A percentile compares a stretch with the other conserved stretches of the same genome.
phyloP scores from a whole-genome alignment of 2,797 vertebrate genomes.

The Gambelia wislizenii region DNA sequence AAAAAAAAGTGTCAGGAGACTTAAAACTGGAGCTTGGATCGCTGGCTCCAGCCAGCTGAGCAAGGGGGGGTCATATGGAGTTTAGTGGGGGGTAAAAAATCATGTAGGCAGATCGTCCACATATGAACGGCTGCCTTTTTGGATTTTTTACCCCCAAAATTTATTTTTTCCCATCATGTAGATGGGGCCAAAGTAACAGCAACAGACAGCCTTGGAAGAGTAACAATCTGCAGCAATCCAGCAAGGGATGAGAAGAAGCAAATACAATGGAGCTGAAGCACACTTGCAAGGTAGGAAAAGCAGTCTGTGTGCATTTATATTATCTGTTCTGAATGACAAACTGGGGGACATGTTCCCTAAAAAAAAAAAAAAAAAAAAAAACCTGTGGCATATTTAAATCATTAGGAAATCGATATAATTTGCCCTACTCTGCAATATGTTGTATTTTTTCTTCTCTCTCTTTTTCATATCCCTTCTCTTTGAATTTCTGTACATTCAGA shows the following conservation, averaged over 20 bases:
- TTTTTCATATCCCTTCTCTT: too few species aligned
- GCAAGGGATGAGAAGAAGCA: not conserved
- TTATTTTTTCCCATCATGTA: too few species aligned
- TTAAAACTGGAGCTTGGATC: too few species aligned
- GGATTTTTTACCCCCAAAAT: too few species aligned
- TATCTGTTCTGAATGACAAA: constrained; percentile 20
- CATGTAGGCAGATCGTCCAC: too few species aligned
- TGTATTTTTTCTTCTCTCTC: not conserved
- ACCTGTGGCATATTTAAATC: constrained; percentile 26
- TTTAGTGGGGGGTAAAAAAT: too few species aligned
- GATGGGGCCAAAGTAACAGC: too few species aligned
- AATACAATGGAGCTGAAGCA: constrained; percentile 42
- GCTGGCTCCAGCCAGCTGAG: too few species aligned
- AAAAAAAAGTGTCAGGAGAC: too few species aligned
- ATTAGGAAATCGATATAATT: constrained; percentile 31
- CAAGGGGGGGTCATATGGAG: too few species aligned
- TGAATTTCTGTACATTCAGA: constrained; percentile 21
- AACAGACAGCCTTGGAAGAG: constrained; percentile 23
- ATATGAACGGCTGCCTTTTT: too few species aligned
- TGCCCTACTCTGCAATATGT: not conserved
- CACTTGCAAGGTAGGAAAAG: constrained; percentile 38
- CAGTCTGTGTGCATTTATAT: constrained; percentile 17
- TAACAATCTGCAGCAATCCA: constrained; percentile 29
- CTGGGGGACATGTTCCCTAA: constrained; percentile 43
- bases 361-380: constrained; percentile 17